These are phyloP conservation scores for Lichenostomus cassidix DNA, from an alignment of 2,113 vertebrate genomes.

Conservation along the genomic window DNA sequence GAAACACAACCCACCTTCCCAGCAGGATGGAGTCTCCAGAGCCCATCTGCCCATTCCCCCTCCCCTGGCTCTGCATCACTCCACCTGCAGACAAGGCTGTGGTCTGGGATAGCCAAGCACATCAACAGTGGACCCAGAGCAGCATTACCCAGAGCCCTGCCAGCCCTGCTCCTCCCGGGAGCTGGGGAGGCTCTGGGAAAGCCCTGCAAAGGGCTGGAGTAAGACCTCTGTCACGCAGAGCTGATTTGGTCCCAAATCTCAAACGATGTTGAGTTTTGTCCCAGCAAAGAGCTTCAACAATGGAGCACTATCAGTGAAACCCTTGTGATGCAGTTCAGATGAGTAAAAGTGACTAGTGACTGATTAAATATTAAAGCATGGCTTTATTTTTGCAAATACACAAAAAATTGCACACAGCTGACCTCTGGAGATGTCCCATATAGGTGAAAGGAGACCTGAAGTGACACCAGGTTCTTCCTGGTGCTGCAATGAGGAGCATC, in stretches of 20 bases:
- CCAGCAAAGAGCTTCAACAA: not conserved
- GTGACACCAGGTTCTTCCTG: not conserved
- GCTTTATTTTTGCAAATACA: not conserved
- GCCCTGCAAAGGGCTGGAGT: not conserved
- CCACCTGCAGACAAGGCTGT: not conserved
- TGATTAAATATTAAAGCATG: constrained; percentile 55
- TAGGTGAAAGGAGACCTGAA: not conserved
- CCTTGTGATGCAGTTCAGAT: constrained; percentile 25
- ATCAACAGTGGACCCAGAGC: not conserved
- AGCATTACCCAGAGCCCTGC: not conserved
- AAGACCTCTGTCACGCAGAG: not conserved
- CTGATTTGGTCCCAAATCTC: not conserved
- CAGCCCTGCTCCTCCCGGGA: not conserved
- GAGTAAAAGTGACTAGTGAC: constrained; percentile 39
- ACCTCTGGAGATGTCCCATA: not conserved
- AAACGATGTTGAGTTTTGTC: not conserved
- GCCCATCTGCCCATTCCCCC: not conserved
- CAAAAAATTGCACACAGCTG: not conserved
- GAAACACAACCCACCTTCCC: constrained; percentile 25
- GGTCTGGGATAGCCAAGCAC: not conserved
- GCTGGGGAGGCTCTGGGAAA: not conserved
- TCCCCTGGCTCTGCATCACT: not conserved
- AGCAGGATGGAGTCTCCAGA: not conserved
- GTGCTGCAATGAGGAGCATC: not conserved
- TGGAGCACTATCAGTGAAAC: not conserved